Evolutionary conservation across 1,140 invertebrate genomes (phyloP), one percentile per base, ranked within the genome.

Genomic region (Sycophila sp.): DNA sequence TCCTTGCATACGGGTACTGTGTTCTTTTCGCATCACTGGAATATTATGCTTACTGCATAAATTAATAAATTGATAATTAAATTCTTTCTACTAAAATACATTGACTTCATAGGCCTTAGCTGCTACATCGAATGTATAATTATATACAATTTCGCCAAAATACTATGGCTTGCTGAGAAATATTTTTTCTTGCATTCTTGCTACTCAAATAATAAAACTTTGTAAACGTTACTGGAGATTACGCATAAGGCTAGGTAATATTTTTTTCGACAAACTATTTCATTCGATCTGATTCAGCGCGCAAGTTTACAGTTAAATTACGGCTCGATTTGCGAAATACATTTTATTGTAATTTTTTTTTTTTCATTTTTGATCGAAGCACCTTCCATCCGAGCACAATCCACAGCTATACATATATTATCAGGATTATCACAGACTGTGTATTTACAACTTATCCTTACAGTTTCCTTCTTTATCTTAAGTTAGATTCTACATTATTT

Each of bases 361-460:
- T n/a, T n/a, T n/a, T n/a, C n/a, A n/a, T n/a, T n/a, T n/a, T 64
- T 30, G 60, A 72, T 53, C 59, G 22, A 47, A 49, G 60, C 53
- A 53, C 24, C 49, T 64, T 58, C 42, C 51, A 71, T 71, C 53
- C 69, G 60, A 74, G 75, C 73, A 72, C 71, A 71, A 77, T 80
- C 73, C 76, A 74, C 72, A 75, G 73, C 75, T 77, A 76, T 72
- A 78, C 79, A 80, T 77, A 82, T 80, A 77, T 83, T 84, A 82
- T 84, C 79, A 78, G 83, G 81, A 84, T 86, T 86, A 86, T 86
- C 85, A 86, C 85, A 86, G 85, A 84, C 84, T 85, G 82, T 86
- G 78, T 86, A 86, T 86, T 82, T 86, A 86, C 82, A 86, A 83
- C 81, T 85, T 85, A 84, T 72, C 73, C 69, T 77, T 74, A 75